Conservation (phyloP, 1,140 invertebrate species). For the Cephus cinctus region DNA sequence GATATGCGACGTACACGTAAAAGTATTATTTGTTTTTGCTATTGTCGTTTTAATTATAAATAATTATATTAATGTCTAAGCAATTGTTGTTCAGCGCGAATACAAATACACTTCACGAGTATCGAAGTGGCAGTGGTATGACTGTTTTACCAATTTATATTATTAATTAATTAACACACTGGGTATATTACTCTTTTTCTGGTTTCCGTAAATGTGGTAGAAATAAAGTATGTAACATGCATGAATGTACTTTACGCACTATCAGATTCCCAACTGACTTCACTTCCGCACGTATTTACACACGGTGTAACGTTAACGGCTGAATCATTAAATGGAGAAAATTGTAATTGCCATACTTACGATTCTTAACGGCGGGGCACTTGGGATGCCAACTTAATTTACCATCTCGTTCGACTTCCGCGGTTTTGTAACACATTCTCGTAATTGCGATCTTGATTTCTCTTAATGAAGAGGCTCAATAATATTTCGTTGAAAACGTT, state of each 20-base stretch:
- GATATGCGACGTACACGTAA: no score
- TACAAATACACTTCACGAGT: conserved; percentile 1
- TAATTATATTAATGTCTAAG: not conserved
- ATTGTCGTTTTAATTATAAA: not conserved
- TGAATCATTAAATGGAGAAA: no score
- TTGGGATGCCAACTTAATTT: no score
- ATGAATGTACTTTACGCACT: conserved; percentile 17
- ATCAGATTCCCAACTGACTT: conserved; percentile 27
- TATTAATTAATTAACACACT: not conserved
- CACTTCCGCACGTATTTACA: conserved; percentile 7
- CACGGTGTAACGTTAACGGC: no score
- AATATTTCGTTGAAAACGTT: no score
- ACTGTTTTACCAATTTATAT: not conserved
- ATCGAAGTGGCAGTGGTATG: conserved; percentile 1
- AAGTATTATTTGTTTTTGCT: conserved; percentile 8
- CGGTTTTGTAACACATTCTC: no score
- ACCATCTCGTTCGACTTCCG: no score
- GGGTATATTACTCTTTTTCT: not conserved
- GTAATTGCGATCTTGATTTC: no score
- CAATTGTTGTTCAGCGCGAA: not conserved
- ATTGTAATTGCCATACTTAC: no score
- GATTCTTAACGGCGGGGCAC: no score
- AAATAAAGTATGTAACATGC: not conserved
- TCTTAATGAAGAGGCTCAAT: no score
- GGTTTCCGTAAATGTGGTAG: no score